Conservation (phyloP, 2,113 vertebrate genomes). For the Urocynchramus pylzowi region DNA sequence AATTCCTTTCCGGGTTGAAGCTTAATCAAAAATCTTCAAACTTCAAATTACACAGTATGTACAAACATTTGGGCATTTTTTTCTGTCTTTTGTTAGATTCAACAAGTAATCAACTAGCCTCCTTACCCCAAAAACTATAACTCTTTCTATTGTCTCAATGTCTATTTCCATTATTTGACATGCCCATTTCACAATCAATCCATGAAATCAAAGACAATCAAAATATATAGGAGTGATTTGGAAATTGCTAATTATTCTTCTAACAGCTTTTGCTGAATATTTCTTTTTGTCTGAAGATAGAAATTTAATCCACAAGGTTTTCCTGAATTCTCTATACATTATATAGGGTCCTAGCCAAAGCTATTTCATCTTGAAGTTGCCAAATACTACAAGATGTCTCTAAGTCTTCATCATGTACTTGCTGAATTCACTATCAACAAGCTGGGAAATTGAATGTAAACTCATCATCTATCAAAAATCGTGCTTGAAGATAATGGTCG, state of each 20-base stretch:
- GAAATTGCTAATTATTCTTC: neutral
- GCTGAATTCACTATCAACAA: neutral
- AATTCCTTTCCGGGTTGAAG: neutral
- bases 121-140: neutral
- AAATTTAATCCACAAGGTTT: neutral
- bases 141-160: neutral
- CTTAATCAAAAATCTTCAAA: neutral
- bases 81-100: neutral
- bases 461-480: neutral
- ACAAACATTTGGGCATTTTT: neutral
- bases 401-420: neutral
- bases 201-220: neutral
- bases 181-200: neutral
- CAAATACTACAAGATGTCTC: neutral
- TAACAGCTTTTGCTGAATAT: neutral
- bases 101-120: neutral
- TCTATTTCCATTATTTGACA: neutral
- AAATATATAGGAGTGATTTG: neutral
- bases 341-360: neutral
- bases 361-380: neutral
- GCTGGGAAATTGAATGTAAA: neutral
- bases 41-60: neutral
- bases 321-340: neutral
- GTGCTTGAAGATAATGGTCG: neutral
- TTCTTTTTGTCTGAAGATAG: neutral